phyloP scores from a whole-genome alignment of 2,113 vertebrate genomes.

The Sinocyclocheilus anshuiensis region DNA sequence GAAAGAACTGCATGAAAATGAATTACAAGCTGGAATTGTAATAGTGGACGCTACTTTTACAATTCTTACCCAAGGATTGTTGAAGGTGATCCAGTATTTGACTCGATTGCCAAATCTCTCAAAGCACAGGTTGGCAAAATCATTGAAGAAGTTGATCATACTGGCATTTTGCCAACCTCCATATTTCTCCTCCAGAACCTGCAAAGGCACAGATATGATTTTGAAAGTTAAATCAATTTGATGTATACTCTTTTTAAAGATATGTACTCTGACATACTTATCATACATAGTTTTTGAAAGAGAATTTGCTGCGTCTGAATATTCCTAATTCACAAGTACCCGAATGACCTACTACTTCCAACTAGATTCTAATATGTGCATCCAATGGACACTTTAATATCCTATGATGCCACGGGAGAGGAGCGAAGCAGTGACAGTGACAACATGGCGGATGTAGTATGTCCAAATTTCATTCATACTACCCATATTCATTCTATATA shows the following conservation, averaged over 20 bases:
- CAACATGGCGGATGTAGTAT: background rate
- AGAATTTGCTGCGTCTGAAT: background rate
- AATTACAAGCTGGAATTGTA: too few species aligned
- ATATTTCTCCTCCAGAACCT: constrained; percentile 84
- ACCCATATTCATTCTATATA: background rate
- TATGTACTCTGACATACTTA: background rate
- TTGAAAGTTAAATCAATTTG: background rate
- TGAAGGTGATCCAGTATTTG: constrained; percentile 91
- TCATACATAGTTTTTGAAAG: background rate
- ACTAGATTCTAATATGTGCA: too few species aligned
- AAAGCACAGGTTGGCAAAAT: constrained; percentile 89
- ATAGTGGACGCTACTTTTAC: background rate
- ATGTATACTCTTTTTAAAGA: background rate
- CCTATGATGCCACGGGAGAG: background rate
- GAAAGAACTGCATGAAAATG: too few species aligned
- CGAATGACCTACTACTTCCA: too few species aligned
- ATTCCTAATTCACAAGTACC: too few species aligned
- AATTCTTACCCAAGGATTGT: constrained; percentile 83
- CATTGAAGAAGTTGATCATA: constrained; percentile 82
- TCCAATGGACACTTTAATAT: background rate
- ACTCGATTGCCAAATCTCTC: constrained; percentile 86
- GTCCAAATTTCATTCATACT: background rate
- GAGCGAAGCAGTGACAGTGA: background rate
- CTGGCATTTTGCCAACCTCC: constrained; percentile 90
- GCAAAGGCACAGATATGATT: background rate